These are phyloP conservation scores for Drosophila borborema DNA, from an alignment of 2,888 invertebrate species.

Conservation along the genomic window DNA sequence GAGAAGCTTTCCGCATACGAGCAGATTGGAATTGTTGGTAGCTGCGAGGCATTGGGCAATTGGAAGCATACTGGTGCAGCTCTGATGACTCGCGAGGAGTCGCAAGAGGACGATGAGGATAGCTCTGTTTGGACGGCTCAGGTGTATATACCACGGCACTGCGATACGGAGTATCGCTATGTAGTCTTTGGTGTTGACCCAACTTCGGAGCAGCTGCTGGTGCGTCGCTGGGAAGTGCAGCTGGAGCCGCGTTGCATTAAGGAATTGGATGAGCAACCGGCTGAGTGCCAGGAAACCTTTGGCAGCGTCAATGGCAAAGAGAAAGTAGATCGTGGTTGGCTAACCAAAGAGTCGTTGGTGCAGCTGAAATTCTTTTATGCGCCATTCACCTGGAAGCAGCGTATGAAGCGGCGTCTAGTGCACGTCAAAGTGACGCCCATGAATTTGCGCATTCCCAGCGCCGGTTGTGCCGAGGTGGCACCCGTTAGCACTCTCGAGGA, in stretches of 20 bases:
- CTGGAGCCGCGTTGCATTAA: conserved; percentile 88
- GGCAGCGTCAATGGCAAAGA: conserved; percentile 87
- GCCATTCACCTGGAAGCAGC: conserved; percentile 91
- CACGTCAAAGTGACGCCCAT: conserved; percentile 92
- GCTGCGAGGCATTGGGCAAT: conserved; percentile 88
- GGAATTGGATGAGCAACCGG: conserved; percentile 78
- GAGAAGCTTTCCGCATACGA: conserved; percentile 87
- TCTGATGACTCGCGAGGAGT: conserved; percentile 83
- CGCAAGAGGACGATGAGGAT: conserved; percentile 83
- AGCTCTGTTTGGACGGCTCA: conserved; percentile 88
- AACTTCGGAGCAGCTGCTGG: conserved; percentile 86
- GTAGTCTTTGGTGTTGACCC: conserved; percentile 90
- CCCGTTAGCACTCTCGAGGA: conserved; percentile 86
- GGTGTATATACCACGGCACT: conserved; percentile 89
- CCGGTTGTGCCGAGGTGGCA: conserved; percentile 63
- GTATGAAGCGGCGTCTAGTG: conserved; percentile 89
- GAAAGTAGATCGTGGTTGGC: conserved; percentile 92
- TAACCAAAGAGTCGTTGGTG: conserved; percentile 92
- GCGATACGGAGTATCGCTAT: conserved; percentile 91
- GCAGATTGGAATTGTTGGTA: conserved; percentile 90
- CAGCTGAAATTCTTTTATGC: conserved; percentile 93
- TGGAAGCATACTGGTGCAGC: conserved; percentile 89
- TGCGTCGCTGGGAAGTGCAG: conserved; percentile 93
- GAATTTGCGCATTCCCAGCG: conserved; percentile 87
- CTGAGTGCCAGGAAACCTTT: conserved; percentile 87